These are phyloP conservation scores for Amphiprion clarkii DNA, from an alignment of 2,797 vertebrate species.

Conservation along the genomic window DNA sequence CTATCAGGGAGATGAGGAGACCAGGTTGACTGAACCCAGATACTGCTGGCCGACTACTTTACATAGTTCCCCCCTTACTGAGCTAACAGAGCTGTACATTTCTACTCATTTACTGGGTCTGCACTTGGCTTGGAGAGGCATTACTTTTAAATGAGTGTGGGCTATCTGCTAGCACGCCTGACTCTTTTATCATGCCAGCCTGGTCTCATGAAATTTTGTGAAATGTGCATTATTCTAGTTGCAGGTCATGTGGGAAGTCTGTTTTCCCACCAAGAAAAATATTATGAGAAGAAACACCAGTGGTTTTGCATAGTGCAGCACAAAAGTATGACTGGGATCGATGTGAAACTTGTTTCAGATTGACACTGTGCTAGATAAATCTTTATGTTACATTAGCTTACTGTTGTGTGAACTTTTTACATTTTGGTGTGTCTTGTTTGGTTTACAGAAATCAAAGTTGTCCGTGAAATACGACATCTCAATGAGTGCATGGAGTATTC, in stretches of 20 bases:
- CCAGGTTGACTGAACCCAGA: conserved; percentile 92
- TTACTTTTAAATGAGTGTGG: conserved; percentile 52
- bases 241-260: background rate
- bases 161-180: conserved; percentile 46
- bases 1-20: conserved; percentile 92
- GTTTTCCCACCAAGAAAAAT: conserved; percentile 17
- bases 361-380: background rate
- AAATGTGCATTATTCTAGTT: conserved; percentile 57
- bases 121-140: conserved; percentile 55
- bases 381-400: background rate
- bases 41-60: conserved; percentile 78
- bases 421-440: background rate
- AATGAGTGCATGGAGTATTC: background rate
- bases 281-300: conserved; percentile 1
- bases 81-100: conserved; percentile 61
- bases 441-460: background rate
- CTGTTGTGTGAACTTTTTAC: background rate
- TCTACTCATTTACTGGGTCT: conserved; percentile 59
- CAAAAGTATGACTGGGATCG: background rate
- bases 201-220: conserved; percentile 55
- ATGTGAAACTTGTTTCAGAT: no score
- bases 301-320: conserved; percentile 27
- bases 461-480: background rate
- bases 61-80: conserved; percentile 57
- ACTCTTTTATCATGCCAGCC: conserved; percentile 55